These are phyloP conservation scores for Linnaemya tessellans DNA, from an alignment of 2,888 invertebrate species.

Conservation along the genomic window DNA sequence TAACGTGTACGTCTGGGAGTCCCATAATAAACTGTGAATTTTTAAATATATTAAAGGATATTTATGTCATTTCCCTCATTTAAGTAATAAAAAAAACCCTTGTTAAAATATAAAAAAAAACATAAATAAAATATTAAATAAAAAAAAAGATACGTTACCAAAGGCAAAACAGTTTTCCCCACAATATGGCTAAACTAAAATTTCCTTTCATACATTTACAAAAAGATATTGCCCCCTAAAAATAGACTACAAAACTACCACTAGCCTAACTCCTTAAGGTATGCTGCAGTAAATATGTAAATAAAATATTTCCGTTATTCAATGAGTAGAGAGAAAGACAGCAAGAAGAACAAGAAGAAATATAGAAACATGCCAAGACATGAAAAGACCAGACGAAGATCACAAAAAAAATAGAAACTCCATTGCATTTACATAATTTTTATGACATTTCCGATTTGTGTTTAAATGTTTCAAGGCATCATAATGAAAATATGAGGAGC, in stretches of 20 bases:
- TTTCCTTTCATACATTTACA: not conserved
- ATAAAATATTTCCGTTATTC: conserved; percentile 62
- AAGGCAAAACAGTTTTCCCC: not conserved
- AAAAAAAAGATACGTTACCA: conserved; percentile 1
- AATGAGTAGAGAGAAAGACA: conserved; percentile 23
- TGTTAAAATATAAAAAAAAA: not conserved
- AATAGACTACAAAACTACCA: conserved; percentile 1
- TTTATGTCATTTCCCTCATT: no score
- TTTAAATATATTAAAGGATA: no score
- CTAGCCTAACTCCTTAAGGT: conserved; percentile 36
- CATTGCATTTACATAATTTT: conserved; percentile 56
- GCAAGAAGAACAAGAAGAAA: not conserved
- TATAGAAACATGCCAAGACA: conserved; percentile 11
- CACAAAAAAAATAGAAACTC: conserved; percentile 5
- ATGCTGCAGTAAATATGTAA: conserved; percentile 59
- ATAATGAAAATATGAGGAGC: conserved; percentile 20
- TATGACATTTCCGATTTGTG: conserved; percentile 64
- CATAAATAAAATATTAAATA: not conserved
- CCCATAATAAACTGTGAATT: no score
- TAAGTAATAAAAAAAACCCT: no score
- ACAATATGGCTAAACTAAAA: conserved; percentile 5
- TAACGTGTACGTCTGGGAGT: no score
- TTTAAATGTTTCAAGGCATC: conserved; percentile 40
- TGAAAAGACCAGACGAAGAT: conserved; percentile 11
- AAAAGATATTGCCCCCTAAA: conserved; percentile 26